Percentiles rank a stretch among this genome's conserved stretches.
Evolutionary conservation across 2,888 invertebrate genomes (phyloP).

Genomic region (Hydrotaea cyrtoneurina): DNA sequence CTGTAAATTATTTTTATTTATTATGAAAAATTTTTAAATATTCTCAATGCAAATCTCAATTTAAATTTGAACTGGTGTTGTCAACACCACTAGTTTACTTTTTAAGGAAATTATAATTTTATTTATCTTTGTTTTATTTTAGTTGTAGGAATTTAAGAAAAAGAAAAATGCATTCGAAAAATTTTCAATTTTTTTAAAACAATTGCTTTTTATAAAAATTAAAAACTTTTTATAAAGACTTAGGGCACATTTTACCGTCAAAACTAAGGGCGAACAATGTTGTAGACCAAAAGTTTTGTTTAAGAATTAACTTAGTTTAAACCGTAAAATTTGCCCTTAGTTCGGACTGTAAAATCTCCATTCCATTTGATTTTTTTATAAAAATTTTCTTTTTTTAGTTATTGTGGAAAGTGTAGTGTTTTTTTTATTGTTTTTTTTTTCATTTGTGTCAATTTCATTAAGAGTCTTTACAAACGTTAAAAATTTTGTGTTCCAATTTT

Average conservation of each 20-base stretch:
- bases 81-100: neutral
- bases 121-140: too few species aligned
- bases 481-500: slow-evolving; percentile 69
- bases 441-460: slow-evolving; percentile 75
- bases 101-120: neutral
- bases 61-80: too few species aligned
- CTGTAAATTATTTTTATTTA: too few species aligned
- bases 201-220: slow-evolving; percentile 2
- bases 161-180: neutral
- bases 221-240: slow-evolving; percentile 7
- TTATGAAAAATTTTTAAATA: too few species aligned
- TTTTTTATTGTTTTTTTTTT: neutral
- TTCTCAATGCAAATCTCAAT: too few species aligned
- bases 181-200: slow-evolving; percentile 13
- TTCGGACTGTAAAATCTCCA: slow-evolving; percentile 6
- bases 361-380: slow-evolving; percentile 26
- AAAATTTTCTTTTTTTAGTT: slow-evolving; percentile 70
- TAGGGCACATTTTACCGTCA: slow-evolving; percentile 22
- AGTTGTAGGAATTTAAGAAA: neutral
- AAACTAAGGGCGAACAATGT: slow-evolving; percentile 27
- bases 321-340: slow-evolving; percentile 23
- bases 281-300: neutral
- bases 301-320: slow-evolving; percentile 11
- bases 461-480: slow-evolving; percentile 80
- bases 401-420: slow-evolving; percentile 12